Conservation (phyloP, 2,888 invertebrate species). For the Lepidonotus clava region DNA sequence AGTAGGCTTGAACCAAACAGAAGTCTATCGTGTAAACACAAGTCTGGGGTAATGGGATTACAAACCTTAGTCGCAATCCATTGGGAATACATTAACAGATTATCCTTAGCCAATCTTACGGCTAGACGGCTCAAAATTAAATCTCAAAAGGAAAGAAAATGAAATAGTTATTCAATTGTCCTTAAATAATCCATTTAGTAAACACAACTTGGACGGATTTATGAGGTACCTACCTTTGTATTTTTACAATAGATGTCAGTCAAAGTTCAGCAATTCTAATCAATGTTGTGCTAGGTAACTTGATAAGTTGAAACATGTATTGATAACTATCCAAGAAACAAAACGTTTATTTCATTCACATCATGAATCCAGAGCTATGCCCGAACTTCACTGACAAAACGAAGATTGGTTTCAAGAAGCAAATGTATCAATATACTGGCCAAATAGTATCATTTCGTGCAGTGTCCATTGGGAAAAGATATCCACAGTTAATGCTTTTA, state of each 20-base stretch:
- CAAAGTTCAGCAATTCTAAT: too few species aligned
- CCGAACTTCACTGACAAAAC: too few species aligned
- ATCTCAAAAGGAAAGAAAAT: background rate
- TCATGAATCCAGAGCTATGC: too few species aligned
- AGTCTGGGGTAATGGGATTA: background rate
- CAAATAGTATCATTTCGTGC: too few species aligned
- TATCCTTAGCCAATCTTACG: background rate
- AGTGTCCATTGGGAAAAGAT: background rate
- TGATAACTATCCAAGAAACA: too few species aligned
- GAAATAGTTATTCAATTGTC: background rate
- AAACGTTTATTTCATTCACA: too few species aligned
- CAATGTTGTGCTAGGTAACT: too few species aligned
- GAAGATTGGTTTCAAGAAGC: too few species aligned
- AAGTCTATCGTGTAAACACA: background rate
- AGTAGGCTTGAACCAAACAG: background rate
- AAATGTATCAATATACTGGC: too few species aligned
- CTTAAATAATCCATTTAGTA: slow-evolving; percentile 1
- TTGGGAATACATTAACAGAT: background rate
- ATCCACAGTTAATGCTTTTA: background rate
- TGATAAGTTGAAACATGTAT: too few species aligned
- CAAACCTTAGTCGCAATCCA: background rate
- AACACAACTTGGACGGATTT: background rate
- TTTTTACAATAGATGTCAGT: too few species aligned
- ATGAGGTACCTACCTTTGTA: background rate
- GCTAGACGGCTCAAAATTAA: background rate